A percentile compares a stretch with the other conserved stretches of the same genome.
Evolutionary conservation across 2,797 vertebrate genomes (phyloP).

Genomic region (Echeneis naucrates): DNA sequence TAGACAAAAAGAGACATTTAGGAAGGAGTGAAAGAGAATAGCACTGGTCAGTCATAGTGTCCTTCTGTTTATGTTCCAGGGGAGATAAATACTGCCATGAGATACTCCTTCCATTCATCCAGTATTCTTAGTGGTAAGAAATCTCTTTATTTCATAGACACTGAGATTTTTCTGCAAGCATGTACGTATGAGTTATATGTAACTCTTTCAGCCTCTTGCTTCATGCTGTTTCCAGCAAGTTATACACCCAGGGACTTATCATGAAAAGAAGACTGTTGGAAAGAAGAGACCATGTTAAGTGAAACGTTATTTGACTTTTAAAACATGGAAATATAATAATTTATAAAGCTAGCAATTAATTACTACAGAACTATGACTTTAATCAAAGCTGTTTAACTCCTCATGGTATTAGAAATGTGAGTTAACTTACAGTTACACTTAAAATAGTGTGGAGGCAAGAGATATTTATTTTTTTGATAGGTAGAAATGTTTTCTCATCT

Average conservation of each 20-base stretch:
- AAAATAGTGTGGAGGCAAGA: not conserved
- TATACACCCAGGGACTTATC: not conserved
- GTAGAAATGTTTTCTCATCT: not conserved
- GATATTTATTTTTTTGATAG: not conserved
- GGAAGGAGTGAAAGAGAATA: constrained; percentile 14
- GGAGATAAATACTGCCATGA: constrained; percentile 9
- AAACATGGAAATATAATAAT: not conserved
- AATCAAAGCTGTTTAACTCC: not conserved
- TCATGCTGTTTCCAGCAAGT: not conserved
- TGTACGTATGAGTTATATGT: not conserved
- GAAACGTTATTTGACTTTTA: not conserved
- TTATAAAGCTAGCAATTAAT: not conserved
- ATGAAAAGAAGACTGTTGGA: not conserved
- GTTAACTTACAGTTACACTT: not conserved
- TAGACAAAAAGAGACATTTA: constrained; percentile 11
- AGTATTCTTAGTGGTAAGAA: not conserved
- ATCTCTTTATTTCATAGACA: not conserved
- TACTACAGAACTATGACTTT: not conserved
- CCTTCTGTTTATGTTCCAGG: not conserved
- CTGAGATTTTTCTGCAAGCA: not conserved
- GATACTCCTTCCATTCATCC: constrained; percentile 4
- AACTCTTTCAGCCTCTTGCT: not conserved
- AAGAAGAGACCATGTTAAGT: not conserved
- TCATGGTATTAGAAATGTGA: not conserved
- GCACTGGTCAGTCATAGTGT: not conserved